These are phyloP conservation scores for Odontocolon sp. DNA, from an alignment of 2,888 invertebrate genomes.

Conservation along the genomic window DNA sequence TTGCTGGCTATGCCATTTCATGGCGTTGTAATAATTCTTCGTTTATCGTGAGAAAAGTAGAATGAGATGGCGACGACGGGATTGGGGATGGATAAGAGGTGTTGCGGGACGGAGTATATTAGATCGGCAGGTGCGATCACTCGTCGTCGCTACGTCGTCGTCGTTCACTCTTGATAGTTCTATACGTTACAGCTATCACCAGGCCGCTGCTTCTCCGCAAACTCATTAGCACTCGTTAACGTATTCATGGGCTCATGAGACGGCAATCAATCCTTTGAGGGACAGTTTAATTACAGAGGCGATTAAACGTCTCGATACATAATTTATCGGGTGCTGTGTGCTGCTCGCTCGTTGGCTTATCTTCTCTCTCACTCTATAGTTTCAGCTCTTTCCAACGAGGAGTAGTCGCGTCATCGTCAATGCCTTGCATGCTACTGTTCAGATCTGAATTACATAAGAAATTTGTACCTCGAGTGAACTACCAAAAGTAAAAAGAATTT, in stretches of 20 bases:
- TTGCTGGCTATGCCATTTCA: constrained; percentile 27
- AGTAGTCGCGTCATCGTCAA: constrained; percentile 15
- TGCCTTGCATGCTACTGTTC: background rate
- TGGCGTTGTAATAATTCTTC: constrained; percentile 50
- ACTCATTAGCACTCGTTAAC: constrained; percentile 74
- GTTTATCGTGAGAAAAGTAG: constrained; percentile 48
- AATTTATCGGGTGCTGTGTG: constrained; percentile 64
- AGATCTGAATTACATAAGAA: background rate
- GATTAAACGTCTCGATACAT: constrained; percentile 81
- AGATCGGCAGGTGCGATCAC: constrained; percentile 51
- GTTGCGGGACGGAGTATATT: constrained; percentile 25
- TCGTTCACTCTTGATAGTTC: constrained; percentile 14
- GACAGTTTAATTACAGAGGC: constrained; percentile 81
- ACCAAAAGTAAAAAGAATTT: background rate
- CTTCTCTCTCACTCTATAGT: background rate
- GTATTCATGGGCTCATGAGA: constrained; percentile 80
- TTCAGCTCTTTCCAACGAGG: background rate
- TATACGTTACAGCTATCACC: constrained; percentile 11
- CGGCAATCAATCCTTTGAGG: constrained; percentile 81
- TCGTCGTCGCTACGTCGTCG: background rate
- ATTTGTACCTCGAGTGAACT: no score
- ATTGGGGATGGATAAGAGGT: constrained; percentile 4
- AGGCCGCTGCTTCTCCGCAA: constrained; percentile 51
- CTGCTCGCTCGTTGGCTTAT: constrained; percentile 25
- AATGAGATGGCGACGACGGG: background rate